Evolutionary conservation across 2,113 vertebrate genomes (phyloP).

Genomic region (Porphyrio hochstetteri): DNA sequence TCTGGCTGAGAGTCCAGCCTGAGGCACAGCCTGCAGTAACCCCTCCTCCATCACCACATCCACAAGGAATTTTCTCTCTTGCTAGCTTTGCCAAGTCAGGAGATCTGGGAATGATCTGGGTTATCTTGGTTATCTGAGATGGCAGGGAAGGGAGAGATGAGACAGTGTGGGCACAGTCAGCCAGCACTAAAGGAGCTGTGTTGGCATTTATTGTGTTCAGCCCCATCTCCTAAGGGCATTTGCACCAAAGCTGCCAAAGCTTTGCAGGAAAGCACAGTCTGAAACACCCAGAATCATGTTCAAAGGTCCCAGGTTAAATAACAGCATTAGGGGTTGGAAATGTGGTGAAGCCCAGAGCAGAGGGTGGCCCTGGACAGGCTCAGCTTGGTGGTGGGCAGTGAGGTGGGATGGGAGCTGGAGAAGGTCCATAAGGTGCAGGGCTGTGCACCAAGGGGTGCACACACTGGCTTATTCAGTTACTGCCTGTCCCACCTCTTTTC

Average conservation of each 20-base stretch:
- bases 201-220: neutral
- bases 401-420: neutral
- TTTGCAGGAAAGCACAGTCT: neutral
- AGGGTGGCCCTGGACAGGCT: neutral
- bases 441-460: fast-evolving
- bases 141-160: neutral
- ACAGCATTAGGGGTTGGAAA: fast-evolving
- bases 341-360: neutral
- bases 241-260: neutral
- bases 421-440: neutral
- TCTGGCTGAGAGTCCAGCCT: neutral
- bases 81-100: neutral
- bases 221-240: neutral
- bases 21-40: neutral
- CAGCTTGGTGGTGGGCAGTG: fast-evolving
- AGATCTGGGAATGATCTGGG: neutral
- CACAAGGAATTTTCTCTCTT: neutral
- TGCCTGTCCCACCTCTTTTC: neutral
- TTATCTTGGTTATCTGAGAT: neutral
- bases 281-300: neutral
- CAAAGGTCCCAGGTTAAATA: neutral
- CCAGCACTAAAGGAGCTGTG: neutral
- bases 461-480: neutral
- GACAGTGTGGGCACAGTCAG: neutral
- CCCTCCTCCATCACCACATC: neutral